A percentile compares a stretch with the other conserved stretches of the same genome.
phyloP scores from a whole-genome alignment of 2,113 vertebrate genomes.

The Muscicapa adusta region DNA sequence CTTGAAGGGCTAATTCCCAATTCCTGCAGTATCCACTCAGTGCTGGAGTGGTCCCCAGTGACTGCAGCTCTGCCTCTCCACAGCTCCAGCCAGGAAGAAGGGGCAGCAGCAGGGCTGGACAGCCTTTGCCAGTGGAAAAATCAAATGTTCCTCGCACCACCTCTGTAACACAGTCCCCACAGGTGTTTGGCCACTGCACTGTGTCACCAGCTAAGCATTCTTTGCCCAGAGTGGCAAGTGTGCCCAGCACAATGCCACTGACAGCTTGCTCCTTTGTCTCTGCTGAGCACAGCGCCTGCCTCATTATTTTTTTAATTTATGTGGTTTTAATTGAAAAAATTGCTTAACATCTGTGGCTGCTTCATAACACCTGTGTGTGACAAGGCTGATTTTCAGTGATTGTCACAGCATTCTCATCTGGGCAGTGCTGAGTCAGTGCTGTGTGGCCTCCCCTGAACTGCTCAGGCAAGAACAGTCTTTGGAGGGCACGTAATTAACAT shows the following conservation, averaged over 20 bases:
- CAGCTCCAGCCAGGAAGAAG: neutral
- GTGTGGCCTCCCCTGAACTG: neutral
- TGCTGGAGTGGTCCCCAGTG: neutral
- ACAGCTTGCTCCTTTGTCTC: neutral
- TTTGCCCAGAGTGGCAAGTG: neutral
- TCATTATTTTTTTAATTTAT: conserved; percentile 25
- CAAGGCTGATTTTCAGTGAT: neutral
- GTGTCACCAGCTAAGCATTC: neutral
- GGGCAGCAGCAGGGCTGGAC: accelerated
- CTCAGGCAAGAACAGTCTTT: neutral
- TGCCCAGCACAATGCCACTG: neutral
- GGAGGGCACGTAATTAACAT: neutral
- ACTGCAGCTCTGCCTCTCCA: neutral
- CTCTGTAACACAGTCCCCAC: neutral
- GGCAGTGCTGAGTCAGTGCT: neutral
- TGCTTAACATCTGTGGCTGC: conserved; percentile 49
- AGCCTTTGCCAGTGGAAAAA: neutral
- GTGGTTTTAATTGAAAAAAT: conserved; percentile 36
- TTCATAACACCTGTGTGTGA: conserved; percentile 1
- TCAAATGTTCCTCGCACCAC: neutral
- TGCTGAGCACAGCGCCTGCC: neutral
- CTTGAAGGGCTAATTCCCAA: neutral
- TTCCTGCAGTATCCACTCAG: neutral
- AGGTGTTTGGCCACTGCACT: neutral
- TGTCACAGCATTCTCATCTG: neutral